Evolutionary conservation across 2,113 vertebrate species (phyloP).

Genomic region (Sapayoa aenigma): DNA sequence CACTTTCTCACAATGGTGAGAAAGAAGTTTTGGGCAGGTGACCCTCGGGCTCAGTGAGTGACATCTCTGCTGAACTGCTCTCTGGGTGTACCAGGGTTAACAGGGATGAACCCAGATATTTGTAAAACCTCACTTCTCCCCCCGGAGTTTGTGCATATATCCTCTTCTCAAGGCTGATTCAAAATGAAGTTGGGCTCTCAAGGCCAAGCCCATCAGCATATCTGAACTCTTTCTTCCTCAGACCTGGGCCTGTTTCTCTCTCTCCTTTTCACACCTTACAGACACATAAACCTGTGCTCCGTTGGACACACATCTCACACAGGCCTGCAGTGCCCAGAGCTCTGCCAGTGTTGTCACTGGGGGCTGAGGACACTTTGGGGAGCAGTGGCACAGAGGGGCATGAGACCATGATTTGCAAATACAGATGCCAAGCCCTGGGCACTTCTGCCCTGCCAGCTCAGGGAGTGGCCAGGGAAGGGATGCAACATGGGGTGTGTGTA

Average conservation of each 20-base stretch:
- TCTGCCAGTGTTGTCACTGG: not conserved
- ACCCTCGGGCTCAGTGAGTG: not conserved
- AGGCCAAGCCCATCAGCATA: not conserved
- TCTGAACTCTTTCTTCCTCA: not conserved
- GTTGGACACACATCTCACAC: rapidly evolving
- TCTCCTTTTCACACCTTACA: not conserved
- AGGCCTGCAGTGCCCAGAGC: not conserved
- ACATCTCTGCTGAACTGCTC: not conserved
- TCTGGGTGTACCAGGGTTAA: not conserved
- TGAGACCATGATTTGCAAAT: not conserved
- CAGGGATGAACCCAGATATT: not conserved
- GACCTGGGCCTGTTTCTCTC: too few species aligned
- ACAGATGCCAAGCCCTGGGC: not conserved
- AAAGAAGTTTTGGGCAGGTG: not conserved
- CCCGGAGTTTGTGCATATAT: rapidly evolving
- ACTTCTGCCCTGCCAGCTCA: not conserved
- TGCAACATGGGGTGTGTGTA: rapidly evolving
- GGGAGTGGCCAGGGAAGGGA: not conserved
- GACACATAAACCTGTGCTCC: not conserved
- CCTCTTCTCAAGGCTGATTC: not conserved
- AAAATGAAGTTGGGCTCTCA: not conserved
- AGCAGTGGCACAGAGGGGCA: not conserved
- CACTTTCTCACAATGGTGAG: rapidly evolving
- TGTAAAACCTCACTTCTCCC: not conserved
- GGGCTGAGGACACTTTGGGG: not conserved